phyloP scores from a whole-genome alignment of 2,888 invertebrate species.

The Megastigmus dorsalis region DNA sequence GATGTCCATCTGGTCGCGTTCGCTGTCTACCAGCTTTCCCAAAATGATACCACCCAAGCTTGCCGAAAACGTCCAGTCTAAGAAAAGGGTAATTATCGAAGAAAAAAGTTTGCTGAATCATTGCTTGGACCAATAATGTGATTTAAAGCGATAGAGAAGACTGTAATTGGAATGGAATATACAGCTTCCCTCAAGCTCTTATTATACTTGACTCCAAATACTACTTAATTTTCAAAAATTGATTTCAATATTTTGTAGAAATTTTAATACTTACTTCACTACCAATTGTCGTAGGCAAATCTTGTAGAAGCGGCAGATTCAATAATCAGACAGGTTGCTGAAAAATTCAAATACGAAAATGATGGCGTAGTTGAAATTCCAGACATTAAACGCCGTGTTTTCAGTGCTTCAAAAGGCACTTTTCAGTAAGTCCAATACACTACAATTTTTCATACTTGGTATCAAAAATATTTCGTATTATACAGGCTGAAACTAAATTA shows the following conservation, averaged over 20 bases:
- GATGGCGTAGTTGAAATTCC: constrained; percentile 7
- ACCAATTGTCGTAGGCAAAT: constrained; percentile 2
- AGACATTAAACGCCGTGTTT: neutral
- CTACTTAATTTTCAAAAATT: too few relatives aligned
- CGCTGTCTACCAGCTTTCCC: neutral
- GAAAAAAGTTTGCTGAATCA: too few relatives aligned
- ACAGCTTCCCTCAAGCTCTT: too few relatives aligned
- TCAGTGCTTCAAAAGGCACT: constrained; percentile 4
- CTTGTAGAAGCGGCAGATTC: constrained; percentile 1
- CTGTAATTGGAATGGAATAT: too few relatives aligned
- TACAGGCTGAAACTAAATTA: too few relatives aligned
- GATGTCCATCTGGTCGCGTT: constrained; percentile 6
- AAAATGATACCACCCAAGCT: constrained; percentile 14
- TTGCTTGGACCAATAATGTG: too few relatives aligned
- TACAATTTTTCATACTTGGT: too few relatives aligned
- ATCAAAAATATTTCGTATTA: too few relatives aligned
- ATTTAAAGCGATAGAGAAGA: too few relatives aligned
- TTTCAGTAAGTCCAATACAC: constrained; percentile 22
- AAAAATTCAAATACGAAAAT: neutral
- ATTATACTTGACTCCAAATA: too few relatives aligned
- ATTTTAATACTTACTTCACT: too few relatives aligned
- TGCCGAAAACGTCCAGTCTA: neutral
- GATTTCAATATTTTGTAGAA: too few relatives aligned
- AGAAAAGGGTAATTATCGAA: constrained; percentile 20
- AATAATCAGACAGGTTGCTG: neutral